These are phyloP conservation scores for Agelastica alni DNA, from an alignment of 2,888 invertebrate species.

Conservation along the genomic window DNA sequence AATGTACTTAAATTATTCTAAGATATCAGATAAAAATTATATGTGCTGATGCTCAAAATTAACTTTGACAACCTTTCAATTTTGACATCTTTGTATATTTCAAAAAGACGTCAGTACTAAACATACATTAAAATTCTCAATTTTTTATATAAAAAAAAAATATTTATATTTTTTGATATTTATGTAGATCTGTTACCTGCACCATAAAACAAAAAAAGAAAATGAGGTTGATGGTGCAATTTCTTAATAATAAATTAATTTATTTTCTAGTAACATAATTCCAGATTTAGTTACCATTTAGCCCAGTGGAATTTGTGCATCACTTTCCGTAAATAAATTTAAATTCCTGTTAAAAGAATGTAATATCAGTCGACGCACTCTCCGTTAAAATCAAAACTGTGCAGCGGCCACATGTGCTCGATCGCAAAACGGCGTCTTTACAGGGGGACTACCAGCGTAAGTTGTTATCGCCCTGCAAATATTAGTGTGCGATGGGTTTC, in stretches of 20 bases:
- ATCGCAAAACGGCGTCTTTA: too few relatives aligned
- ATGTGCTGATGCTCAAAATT: constrained; percentile 3
- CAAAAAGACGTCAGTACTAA: background rate
- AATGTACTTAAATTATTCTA: constrained; percentile 16
- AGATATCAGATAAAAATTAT: constrained; percentile 11
- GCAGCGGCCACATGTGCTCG: too few relatives aligned
- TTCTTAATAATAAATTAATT: constrained; percentile 32
- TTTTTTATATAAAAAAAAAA: constrained; percentile 13
- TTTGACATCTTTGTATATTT: constrained; percentile 2
- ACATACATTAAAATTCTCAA: background rate
- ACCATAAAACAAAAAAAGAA: constrained; percentile 5
- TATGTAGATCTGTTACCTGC: constrained; percentile 19
- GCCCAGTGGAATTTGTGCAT: constrained; percentile 5
- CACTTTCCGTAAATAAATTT: too few relatives aligned
- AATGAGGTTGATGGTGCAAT: constrained; percentile 13
- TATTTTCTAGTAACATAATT: constrained; percentile 41
- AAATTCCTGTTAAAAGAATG: too few relatives aligned
- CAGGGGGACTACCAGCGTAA: too few relatives aligned
- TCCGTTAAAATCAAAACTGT: too few relatives aligned
- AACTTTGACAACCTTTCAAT: background rate
- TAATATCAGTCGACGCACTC: too few relatives aligned
- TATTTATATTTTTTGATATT: constrained; percentile 20
- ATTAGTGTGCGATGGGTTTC: too few relatives aligned
- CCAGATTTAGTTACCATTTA: constrained; percentile 44
- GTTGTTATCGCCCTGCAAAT: too few relatives aligned